Evolutionary conservation across 2,888 invertebrate species (phyloP).

Genomic region (Platycheirus rosarum): DNA sequence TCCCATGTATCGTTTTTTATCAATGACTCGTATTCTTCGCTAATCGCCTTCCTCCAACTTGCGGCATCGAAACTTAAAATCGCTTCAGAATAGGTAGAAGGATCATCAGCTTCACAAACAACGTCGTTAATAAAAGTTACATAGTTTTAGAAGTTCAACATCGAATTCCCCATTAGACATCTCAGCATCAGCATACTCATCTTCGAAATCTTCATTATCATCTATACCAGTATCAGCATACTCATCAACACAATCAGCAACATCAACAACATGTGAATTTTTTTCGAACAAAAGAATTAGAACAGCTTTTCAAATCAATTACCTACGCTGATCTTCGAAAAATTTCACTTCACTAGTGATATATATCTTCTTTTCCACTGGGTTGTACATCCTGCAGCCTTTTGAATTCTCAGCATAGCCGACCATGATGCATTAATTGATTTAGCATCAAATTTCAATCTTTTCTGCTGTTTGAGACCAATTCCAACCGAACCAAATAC

Average conservation of each 20-base stretch:
- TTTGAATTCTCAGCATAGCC: constrained; percentile 20
- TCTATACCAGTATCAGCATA: neutral
- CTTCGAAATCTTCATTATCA: neutral
- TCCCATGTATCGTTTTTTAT: constrained; percentile 12
- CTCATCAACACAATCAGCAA: neutral
- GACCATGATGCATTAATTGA: constrained; percentile 27
- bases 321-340: neutral
- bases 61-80: constrained; percentile 4
- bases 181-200: constrained; percentile 1
- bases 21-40: constrained; percentile 16
- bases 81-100: constrained; percentile 18
- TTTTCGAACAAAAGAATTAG: neutral
- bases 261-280: neutral
- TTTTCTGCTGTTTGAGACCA: constrained; percentile 22
- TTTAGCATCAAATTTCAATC: constrained; percentile 15
- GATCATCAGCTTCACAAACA: constrained; percentile 12
- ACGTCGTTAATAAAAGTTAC: neutral
- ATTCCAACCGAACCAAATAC: constrained; percentile 78
- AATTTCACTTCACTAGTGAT: constrained; percentile 26
- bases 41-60: constrained; percentile 22
- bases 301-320: neutral
- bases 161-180: neutral
- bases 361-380: neutral
- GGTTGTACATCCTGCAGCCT: constrained; percentile 16
- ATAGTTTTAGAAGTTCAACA: neutral